phyloP scores from a whole-genome alignment of 2,113 vertebrate species.

The Platysteira castanea region DNA sequence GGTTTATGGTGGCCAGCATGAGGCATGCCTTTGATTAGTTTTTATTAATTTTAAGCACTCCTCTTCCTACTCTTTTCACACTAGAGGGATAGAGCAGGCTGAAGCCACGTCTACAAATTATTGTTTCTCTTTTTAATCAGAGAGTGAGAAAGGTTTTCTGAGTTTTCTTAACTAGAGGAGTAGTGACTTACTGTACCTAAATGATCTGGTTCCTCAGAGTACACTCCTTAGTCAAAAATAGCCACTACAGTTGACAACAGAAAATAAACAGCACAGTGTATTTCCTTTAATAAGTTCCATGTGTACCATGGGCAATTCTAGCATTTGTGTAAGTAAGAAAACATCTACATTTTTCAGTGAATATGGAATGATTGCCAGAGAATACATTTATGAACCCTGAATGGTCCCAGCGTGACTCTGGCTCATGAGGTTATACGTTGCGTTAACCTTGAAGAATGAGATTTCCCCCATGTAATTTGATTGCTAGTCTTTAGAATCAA shows the following conservation, averaged over 20 bases:
- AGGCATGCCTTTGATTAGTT: not conserved
- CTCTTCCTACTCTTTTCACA: not conserved
- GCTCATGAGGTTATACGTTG: not conserved
- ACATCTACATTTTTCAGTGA: not conserved
- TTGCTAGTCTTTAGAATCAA: not conserved
- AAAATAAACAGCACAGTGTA: not conserved
- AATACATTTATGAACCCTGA: not conserved
- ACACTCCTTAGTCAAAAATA: not conserved
- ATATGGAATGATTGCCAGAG: not conserved
- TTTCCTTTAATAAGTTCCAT: not conserved
- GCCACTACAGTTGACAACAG: not conserved
- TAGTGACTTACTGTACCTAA: not conserved
- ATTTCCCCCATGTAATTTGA: not conserved
- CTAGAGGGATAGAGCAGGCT: not conserved
- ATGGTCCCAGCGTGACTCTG: not conserved
- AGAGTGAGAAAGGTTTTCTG: not conserved
- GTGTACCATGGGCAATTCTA: not conserved
- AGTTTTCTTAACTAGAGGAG: not conserved
- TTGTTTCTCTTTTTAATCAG: not conserved
- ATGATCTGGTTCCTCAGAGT: not conserved
- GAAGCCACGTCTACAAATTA: not conserved
- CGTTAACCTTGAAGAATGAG: not conserved
- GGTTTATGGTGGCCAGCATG: not conserved
- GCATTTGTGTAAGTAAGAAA: not conserved
- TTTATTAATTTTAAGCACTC: not conserved